Evolutionary conservation across 2,797 vertebrate genomes (phyloP).

Genomic region (Leucoraja ocellata): DNA sequence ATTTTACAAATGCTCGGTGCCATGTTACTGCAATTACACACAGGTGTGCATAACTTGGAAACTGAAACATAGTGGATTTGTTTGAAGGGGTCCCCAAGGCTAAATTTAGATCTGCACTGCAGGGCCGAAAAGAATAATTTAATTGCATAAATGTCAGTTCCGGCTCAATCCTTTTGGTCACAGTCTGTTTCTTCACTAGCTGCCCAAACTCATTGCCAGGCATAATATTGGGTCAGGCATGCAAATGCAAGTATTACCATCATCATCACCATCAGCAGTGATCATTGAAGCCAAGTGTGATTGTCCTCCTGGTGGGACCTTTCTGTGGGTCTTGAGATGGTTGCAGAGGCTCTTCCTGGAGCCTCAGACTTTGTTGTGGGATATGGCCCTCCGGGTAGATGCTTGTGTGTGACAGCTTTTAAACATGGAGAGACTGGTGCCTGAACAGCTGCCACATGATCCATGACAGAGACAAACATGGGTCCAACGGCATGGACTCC

Average conservation of each 20-base stretch:
- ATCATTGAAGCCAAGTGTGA: no score
- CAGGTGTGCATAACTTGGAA: neutral
- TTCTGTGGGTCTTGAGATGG: no score
- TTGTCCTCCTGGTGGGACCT: no score
- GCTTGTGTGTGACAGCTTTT: no score
- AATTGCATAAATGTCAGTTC: neutral
- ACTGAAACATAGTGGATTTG: neutral
- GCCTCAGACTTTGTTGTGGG: no score
- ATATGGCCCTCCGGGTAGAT: no score
- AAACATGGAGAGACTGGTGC: no score
- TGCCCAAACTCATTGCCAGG: neutral
- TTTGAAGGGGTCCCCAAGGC: neutral
- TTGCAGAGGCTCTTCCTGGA: no score
- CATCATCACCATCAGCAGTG: no score
- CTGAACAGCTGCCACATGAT: no score
- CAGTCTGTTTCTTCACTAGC: neutral
- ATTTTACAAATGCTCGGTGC: neutral
- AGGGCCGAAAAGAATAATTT: neutral
- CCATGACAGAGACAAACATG: no score
- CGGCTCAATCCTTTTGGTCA: neutral
- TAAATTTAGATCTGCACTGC: neutral
- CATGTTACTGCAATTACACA: neutral
- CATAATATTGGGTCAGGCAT: neutral
- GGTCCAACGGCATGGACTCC: no score
- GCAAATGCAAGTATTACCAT: neutral